phyloP scores from a whole-genome alignment of 92 coral and sea anemone species.

The Zoanthus gigantus region DNA sequence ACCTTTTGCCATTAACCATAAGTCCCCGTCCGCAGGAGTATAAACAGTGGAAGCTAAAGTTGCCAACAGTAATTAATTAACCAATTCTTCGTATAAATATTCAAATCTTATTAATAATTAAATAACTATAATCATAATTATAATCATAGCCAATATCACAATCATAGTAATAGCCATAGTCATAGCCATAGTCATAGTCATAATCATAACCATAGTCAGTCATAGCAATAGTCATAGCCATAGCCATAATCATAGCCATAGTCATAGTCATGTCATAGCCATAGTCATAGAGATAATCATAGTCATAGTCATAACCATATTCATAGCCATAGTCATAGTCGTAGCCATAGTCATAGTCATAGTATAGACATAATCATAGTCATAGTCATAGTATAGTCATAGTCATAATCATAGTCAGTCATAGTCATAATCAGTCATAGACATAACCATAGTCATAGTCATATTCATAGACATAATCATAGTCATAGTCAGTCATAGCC shows the following conservation, averaged over 20 bases:
- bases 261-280: background rate
- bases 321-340: too few relatives aligned
- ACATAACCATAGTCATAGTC: too few relatives aligned
- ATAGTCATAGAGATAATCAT: background rate
- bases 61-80: background rate
- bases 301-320: too few relatives aligned
- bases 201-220: too few relatives aligned
- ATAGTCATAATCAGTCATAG: background rate
- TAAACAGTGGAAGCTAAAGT: conserved; percentile 70
- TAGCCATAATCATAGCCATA: background rate
- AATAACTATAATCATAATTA: background rate
- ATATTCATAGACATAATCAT: background rate
- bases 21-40: conserved; percentile 78
- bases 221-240: background rate
- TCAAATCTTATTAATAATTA: background rate
- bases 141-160: background rate
- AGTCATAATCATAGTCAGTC: too few relatives aligned
- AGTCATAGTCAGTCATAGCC: background rate
- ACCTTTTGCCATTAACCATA: conserved; percentile 80
- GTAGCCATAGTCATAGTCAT: too few relatives aligned
- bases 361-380: too few relatives aligned
- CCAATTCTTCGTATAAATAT: background rate
- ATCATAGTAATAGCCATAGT: background rate
- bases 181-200: too few relatives aligned
- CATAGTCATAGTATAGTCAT: too few relatives aligned